Conservation (phyloP, 2,113 vertebrate genomes). For the Apus apus region DNA sequence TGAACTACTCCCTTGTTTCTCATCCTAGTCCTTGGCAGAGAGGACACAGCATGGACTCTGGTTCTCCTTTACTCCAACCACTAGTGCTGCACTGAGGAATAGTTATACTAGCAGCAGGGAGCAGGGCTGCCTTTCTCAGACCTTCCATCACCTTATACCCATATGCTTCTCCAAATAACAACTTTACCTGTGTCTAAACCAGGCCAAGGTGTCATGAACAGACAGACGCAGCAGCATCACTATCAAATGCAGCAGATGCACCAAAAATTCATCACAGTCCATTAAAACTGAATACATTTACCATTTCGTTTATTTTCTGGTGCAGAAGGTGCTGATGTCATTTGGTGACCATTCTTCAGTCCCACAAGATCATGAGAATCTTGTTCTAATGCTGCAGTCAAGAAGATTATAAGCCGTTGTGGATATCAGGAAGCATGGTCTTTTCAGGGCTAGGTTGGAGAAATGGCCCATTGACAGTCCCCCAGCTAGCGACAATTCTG, state of each 20-base stretch:
- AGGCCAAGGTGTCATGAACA: background rate
- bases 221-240: background rate
- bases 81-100: background rate
- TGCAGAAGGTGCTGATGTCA: background rate
- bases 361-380: background rate
- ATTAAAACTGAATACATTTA: background rate
- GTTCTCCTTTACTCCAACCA: background rate
- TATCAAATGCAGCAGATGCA: background rate
- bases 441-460: background rate
- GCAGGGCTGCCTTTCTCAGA: background rate
- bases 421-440: background rate
- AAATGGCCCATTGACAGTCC: background rate
- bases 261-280: background rate
- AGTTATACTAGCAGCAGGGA: background rate
- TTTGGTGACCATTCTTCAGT: constrained; percentile 50
- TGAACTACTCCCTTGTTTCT: background rate
- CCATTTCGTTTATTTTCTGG: background rate
- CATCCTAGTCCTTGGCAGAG: background rate
- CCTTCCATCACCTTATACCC: background rate
- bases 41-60: background rate
- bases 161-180: background rate
- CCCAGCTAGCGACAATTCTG: background rate
- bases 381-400: constrained; percentile 62
- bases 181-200: background rate
- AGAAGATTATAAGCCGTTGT: background rate